Base-by-base conservation (phyloP, 2,113 vertebrate species). In the Deroptyus accipitrinus region DNA sequence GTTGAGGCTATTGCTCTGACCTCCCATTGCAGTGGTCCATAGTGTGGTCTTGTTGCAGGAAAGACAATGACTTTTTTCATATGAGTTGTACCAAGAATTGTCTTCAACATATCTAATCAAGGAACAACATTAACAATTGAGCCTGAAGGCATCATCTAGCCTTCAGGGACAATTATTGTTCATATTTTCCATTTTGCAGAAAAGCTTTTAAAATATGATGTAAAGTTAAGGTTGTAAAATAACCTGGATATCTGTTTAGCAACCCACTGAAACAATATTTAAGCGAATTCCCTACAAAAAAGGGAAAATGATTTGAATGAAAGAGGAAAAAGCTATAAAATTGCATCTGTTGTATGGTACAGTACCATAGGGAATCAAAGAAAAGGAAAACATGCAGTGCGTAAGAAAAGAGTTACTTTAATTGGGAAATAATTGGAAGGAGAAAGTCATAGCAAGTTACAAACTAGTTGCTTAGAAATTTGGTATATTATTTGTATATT, bases 341-440 rank as follows among this genome's bases (percentile, higher is more conserved):
- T 44, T 6, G 44, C 54, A 33, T 62, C 28, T 69, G 52, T 66
- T 90, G 9, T 48, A 39, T 15, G 17, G 24, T 61, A 54, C 19
- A 62, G 49, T 52, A 66, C 63, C 17, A 37, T 0, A 64, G 37
- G 25, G 59, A 83, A 49, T 46, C 17, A 76, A 91, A 87, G 22
- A 85, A 91, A 57, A 83, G 10, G 33, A 73, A 86, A 95, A 72
- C 64, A 55, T 69, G 46, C 31, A 69, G 24, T 2, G 5, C 63
- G 30, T 93, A 85, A 62, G 72, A 73, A 94, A 87, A 91, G 9
- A 57, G 79, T 69, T 72, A 61, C 12, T 94, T 86, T 79, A 94
- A 75, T 37, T 64, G 35, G 35, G 18, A 86, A 88, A 67, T 84
- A 86, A 67, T 67, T 75, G 6, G 37, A 74, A 66, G 30, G 16